Percentiles rank a stretch among this genome's conserved stretches.
Conservation (phyloP, 2,888 invertebrate species). For the Catocala nupta region DNA sequence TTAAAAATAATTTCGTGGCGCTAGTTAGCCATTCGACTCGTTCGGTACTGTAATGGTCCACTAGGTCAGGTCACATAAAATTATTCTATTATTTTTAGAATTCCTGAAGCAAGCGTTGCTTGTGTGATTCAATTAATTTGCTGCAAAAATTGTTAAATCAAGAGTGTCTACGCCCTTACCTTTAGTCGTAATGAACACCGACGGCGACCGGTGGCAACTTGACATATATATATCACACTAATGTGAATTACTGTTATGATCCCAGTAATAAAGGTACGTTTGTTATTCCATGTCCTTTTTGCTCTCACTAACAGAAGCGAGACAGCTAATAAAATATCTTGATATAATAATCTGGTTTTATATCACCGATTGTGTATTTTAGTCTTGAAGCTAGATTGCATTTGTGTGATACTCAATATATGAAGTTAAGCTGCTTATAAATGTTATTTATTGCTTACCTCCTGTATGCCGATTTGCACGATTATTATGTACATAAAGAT, state of each 20-base stretch:
- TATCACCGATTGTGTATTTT: not conserved
- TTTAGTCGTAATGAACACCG: slow-evolving; percentile 43
- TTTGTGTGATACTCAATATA: not conserved
- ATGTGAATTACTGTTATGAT: slow-evolving; percentile 77
- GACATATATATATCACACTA: slow-evolving; percentile 73
- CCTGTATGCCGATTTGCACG: too few species aligned
- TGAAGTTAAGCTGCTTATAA: not conserved
- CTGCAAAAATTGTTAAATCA: too few species aligned
- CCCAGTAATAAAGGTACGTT: slow-evolving; percentile 64
- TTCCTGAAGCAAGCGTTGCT: too few species aligned
- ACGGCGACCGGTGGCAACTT: slow-evolving; percentile 49
- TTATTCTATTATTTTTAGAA: too few species aligned
- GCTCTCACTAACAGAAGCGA: slow-evolving; percentile 28
- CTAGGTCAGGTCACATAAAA: too few species aligned
- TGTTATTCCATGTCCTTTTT: slow-evolving; percentile 52
- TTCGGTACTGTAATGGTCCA: too few species aligned
- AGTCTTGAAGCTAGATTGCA: not conserved
- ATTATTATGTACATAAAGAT: too few species aligned
- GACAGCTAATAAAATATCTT: slow-evolving; percentile 27
- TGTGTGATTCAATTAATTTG: too few species aligned
- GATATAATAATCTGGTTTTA: slow-evolving; percentile 26
- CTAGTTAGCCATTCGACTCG: too few species aligned
- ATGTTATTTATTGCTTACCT: not conserved
- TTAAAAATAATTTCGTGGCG: too few species aligned
- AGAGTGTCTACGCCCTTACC: slow-evolving; percentile 27